These are phyloP conservation scores for Drosophila chauvacae DNA, from an alignment of 1,140 invertebrate genomes.

Conservation along the genomic window DNA sequence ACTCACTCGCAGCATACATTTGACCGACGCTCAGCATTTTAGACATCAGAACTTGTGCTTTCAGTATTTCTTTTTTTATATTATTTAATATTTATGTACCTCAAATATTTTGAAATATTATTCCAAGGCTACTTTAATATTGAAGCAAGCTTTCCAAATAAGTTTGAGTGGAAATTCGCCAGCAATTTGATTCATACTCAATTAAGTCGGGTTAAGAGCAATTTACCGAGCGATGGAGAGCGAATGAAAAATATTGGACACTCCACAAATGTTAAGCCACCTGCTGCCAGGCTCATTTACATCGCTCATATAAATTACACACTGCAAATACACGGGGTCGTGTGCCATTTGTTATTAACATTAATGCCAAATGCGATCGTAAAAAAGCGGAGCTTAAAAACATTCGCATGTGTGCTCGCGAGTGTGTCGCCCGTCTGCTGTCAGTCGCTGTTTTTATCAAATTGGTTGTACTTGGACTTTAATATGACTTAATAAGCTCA, in stretches of 20 bases:
- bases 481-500: conserved; percentile 78
- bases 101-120: neutral
- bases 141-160: neutral
- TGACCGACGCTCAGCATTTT: conserved; percentile 2
- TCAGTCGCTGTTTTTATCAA: conserved; percentile 76
- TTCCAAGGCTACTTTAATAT: conserved; percentile 9
- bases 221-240: conserved; percentile 30
- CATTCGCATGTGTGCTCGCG: conserved; percentile 31
- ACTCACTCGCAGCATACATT: conserved; percentile 37
- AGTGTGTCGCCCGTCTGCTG: conserved; percentile 33
- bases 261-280: conserved; percentile 45
- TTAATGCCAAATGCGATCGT: conserved; percentile 69
- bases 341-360: conserved; percentile 71
- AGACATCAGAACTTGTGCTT: neutral
- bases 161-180: conserved; percentile 6
- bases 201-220: conserved; percentile 38
- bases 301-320: conserved; percentile 45
- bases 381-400: conserved; percentile 52
- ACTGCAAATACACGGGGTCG: conserved; percentile 5
- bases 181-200: conserved; percentile 29
- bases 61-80: neutral
- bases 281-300: conserved; percentile 52
- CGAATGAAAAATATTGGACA: conserved; percentile 27
- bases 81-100: too few species aligned
- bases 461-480: conserved; percentile 81